phyloP scores from a whole-genome alignment of 2,888 invertebrate genomes.

The Venustoraphidia nigricollis region DNA sequence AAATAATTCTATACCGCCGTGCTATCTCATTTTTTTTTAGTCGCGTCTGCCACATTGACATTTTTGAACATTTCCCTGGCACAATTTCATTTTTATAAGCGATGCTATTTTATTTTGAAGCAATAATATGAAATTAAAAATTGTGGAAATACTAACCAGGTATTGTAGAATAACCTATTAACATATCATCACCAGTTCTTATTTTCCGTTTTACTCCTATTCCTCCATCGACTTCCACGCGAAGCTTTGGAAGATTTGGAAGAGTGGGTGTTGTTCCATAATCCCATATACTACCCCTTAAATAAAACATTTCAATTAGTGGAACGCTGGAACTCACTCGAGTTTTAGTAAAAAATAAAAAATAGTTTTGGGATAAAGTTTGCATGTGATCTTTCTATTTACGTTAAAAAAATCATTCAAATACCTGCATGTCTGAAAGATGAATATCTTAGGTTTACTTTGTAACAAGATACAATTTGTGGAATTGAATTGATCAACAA shows the following conservation, averaged over 20 bases:
- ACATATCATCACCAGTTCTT: slow-evolving; percentile 33
- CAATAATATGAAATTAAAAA: not conserved
- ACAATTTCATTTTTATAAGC: too few species aligned
- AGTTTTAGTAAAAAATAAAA: too few species aligned
- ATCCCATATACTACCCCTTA: not conserved
- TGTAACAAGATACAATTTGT: slow-evolving; percentile 32
- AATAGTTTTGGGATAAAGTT: too few species aligned
- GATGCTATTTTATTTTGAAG: too few species aligned
- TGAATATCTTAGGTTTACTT: slow-evolving; percentile 53
- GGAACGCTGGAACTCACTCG: too few species aligned
- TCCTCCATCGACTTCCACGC: slow-evolving; percentile 18
- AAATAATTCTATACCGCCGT: too few species aligned
- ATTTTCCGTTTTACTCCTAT: not conserved
- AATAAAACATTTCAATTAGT: slow-evolving; percentile 1
- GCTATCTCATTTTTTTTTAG: too few species aligned
- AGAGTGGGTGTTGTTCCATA: slow-evolving; percentile 7
- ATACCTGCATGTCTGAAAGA: slow-evolving; percentile 56
- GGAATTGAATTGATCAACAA: slow-evolving; percentile 44
- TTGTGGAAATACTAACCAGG: slow-evolving; percentile 26
- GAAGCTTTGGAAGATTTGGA: slow-evolving; percentile 18
- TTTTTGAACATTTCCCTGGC: too few species aligned
- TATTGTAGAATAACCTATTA: slow-evolving; percentile 49
- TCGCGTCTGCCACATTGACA: too few species aligned
- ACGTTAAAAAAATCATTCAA: not conserved
- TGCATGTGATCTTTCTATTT: too few species aligned